A percentile compares a stretch with the other conserved stretches of the same genome.
phyloP scores from a whole-genome alignment of 2,797 vertebrate genomes.

The Limnodromus scolopaceus region DNA sequence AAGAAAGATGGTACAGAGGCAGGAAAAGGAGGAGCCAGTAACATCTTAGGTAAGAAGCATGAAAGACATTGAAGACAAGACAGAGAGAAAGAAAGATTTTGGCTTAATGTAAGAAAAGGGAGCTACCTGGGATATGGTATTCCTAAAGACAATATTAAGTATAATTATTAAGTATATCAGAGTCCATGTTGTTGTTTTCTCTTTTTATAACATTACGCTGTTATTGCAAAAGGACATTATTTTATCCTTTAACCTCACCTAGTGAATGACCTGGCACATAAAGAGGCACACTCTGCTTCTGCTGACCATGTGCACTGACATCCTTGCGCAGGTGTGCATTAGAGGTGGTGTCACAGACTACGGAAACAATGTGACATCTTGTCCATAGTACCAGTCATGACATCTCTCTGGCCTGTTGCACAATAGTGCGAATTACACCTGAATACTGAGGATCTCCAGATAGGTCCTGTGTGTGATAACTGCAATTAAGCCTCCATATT shows the following conservation, averaged over 20 bases:
- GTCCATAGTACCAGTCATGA: background rate
- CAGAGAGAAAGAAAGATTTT: background rate
- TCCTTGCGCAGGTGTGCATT: background rate
- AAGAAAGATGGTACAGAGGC: background rate
- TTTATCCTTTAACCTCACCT: background rate
- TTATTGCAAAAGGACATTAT: background rate
- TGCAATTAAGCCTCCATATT: background rate
- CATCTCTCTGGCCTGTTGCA: background rate
- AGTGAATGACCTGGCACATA: background rate
- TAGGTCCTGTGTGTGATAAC: background rate
- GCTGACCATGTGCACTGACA: background rate
- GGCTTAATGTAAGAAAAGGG: background rate
- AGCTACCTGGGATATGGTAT: background rate
- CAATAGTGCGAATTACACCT: background rate
- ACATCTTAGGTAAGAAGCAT: background rate
- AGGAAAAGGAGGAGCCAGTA: background rate
- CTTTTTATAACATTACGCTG: background rate
- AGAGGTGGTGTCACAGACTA: fast-evolving
- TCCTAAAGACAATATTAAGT: background rate
- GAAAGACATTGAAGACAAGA: background rate
- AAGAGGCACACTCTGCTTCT: background rate
- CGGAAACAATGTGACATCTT: background rate
- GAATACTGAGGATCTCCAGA: background rate
- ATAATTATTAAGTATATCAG: background rate
- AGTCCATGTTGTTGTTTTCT: background rate